Evolutionary conservation across 1,140 invertebrate genomes (phyloP).

Genomic region (Vanessa tameamea): DNA sequence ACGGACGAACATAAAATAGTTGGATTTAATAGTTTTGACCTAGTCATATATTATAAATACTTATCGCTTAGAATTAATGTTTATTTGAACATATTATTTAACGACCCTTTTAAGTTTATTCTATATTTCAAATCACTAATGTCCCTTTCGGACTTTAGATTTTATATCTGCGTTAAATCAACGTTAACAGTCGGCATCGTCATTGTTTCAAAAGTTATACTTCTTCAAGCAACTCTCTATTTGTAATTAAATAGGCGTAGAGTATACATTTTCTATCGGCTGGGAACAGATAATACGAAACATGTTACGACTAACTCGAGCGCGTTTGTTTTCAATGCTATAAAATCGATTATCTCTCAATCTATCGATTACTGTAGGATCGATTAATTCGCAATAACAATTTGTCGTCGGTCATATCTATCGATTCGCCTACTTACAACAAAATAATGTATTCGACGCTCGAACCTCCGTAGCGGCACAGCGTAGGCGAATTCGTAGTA

Average conservation of each 20-base stretch:
- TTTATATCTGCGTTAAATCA: too few relatives aligned
- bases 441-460: conserved; percentile 70
- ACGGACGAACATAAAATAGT: conserved; percentile 22
- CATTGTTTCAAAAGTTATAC: neutral
- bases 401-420: conserved; percentile 74
- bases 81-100: neutral
- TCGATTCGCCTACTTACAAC: conserved; percentile 69
- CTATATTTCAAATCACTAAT: too few relatives aligned
- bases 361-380: conserved; percentile 52
- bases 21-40: conserved; percentile 35
- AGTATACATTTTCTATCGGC: neutral
- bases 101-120: neutral
- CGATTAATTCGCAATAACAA: conserved; percentile 74
- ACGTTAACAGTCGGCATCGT: too few relatives aligned
- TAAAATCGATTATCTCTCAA: conserved; percentile 39
- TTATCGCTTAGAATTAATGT: conserved; percentile 17
- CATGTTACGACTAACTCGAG: neutral
- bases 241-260: neutral
- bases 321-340: neutral
- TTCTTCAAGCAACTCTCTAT: neutral
- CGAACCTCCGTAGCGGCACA: conserved; percentile 60
- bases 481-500: conserved; percentile 57
- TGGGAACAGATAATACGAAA: conserved; percentile 2
- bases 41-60: conserved; percentile 29
- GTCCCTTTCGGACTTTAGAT: too few relatives aligned